Evolutionary conservation across 2,113 vertebrate species (phyloP).

Genomic region (human (Homo sapiens)): DNA sequence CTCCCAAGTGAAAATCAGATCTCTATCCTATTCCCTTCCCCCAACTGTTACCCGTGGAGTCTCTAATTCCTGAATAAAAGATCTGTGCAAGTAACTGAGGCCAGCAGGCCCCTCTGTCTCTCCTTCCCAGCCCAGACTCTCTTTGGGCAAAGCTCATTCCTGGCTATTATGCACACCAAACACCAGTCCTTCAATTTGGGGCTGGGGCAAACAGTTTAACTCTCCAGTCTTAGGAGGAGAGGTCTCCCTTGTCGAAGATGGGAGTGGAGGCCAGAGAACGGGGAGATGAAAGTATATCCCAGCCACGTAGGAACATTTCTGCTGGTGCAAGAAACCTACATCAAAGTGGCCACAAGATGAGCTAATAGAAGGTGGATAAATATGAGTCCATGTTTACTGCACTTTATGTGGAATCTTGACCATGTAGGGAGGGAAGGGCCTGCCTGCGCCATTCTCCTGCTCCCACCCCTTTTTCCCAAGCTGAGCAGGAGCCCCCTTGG

Average conservation of each 20-base stretch:
- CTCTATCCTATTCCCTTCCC: background rate
- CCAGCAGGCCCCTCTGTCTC: background rate
- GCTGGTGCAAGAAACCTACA: constrained; percentile 37
- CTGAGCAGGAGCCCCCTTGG: background rate
- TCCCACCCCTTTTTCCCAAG: background rate
- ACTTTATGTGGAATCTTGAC: constrained; percentile 67
- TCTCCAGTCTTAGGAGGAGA: background rate
- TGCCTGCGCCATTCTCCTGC: background rate
- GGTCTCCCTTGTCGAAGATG: background rate
- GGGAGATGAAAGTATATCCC: background rate
- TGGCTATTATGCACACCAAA: background rate
- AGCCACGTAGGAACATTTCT: background rate
- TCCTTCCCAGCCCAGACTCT: background rate
- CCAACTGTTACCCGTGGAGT: background rate
- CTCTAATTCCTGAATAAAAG: background rate
- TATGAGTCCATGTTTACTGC: constrained; percentile 81
- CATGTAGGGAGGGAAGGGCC: constrained; percentile 35
- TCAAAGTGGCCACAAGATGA: constrained; percentile 70
- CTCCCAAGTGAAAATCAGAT: background rate
- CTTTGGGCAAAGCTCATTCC: background rate
- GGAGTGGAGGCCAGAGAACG: background rate
- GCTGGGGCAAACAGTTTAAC: background rate
- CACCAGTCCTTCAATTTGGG: background rate
- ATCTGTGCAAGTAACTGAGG: background rate
- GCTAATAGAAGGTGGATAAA: constrained; percentile 75